phyloP scores from a whole-genome alignment of 2,113 vertebrate genomes.

The Phasianus colchicus region DNA sequence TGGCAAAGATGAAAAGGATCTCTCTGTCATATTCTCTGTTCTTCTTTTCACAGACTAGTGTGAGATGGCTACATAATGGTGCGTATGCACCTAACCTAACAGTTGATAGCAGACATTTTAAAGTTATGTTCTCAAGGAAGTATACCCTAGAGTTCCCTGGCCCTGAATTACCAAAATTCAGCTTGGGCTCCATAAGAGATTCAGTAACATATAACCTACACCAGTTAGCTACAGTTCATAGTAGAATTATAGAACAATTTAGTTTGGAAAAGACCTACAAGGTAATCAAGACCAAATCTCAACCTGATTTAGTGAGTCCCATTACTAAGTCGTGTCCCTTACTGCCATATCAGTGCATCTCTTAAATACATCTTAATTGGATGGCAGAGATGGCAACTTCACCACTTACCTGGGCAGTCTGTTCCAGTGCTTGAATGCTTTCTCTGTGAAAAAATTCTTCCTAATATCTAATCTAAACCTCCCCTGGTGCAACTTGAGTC shows the following conservation, averaged over 20 bases:
- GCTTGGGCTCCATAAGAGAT: not conserved
- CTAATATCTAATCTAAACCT: not conserved
- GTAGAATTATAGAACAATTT: not conserved
- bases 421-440: not conserved
- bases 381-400: not conserved
- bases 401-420: not conserved
- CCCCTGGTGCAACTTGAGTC: not conserved
- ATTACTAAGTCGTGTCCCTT: not conserved
- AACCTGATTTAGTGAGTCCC: not conserved
- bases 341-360: not conserved
- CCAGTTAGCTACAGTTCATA: not conserved
- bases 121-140: not conserved
- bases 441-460: not conserved
- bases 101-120: not conserved
- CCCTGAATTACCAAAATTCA: not conserved
- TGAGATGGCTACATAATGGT: accelerated
- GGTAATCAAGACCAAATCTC: not conserved
- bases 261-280: not conserved
- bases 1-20: not conserved
- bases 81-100: not conserved
- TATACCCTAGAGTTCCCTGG: not conserved
- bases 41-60: accelerated
- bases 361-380: not conserved
- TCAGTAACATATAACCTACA: not conserved
- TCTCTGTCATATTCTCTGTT: not conserved